These are phyloP conservation scores for Dendrocincla tyrannina DNA, from an alignment of 2,797 vertebrate genomes.

Conservation along the genomic window DNA sequence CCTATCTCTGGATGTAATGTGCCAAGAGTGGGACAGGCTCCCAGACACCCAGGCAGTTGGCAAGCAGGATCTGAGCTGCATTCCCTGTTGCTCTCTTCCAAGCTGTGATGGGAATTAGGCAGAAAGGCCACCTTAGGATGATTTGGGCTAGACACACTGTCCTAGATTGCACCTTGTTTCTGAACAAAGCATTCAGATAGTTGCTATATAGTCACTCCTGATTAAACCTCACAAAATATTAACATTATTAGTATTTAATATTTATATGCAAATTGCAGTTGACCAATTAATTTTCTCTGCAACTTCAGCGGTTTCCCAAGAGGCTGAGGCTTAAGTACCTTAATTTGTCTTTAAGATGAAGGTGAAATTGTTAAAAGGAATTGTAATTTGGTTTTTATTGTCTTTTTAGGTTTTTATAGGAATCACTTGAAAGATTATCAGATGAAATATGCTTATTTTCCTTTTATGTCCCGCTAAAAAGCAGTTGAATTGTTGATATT, in stretches of 20 bases:
- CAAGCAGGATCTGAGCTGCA: background rate
- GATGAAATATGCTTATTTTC: background rate
- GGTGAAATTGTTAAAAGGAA: constrained; percentile 22
- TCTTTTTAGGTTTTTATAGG: background rate
- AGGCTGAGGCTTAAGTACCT: background rate
- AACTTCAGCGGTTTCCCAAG: constrained; percentile 20
- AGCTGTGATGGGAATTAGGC: background rate
- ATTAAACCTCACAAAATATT: background rate
- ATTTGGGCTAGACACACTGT: background rate
- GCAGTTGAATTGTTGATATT: background rate
- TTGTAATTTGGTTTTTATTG: background rate
- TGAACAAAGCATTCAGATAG: background rate
- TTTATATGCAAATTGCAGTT: background rate
- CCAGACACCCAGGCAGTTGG: background rate
- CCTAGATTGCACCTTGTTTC: background rate
- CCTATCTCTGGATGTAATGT: background rate
- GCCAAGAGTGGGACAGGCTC: background rate
- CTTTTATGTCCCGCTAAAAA: background rate
- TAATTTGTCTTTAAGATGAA: constrained; percentile 2
- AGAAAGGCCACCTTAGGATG: background rate
- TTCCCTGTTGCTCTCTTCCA: background rate
- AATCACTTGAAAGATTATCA: background rate
- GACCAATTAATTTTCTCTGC: constrained; percentile 8
- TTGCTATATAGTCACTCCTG: background rate
- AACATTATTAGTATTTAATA: constrained; percentile 37